These are phyloP conservation scores for Pomatostomus ruficeps DNA, from an alignment of 2,113 vertebrate species.

Conservation along the genomic window DNA sequence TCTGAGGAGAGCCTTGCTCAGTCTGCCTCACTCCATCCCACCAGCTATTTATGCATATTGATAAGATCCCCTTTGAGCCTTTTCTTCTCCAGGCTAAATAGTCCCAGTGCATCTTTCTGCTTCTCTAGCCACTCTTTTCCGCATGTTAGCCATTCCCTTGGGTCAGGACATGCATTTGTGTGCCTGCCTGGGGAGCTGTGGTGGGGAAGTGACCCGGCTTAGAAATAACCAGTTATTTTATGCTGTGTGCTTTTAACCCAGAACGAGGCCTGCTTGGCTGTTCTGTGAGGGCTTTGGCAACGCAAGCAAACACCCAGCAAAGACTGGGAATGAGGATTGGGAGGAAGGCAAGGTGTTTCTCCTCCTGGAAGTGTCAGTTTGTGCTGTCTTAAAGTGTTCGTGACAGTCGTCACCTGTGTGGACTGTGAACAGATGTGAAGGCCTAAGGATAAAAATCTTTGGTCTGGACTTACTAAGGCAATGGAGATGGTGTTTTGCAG, in stretches of 20 bases:
- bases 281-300: background rate
- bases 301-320: background rate
- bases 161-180: background rate
- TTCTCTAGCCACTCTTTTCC: background rate
- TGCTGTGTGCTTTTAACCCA: background rate
- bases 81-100: background rate
- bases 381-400: background rate
- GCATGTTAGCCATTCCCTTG: background rate
- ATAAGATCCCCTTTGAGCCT: background rate
- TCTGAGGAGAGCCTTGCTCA: background rate
- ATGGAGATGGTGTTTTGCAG: background rate
- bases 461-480: background rate
- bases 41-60: background rate
- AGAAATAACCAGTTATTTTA: background rate
- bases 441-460: background rate
- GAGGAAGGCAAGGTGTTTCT: background rate
- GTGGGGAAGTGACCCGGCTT: background rate
- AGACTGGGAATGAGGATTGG: background rate
- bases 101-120: background rate
- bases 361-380: background rate
- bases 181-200: background rate
- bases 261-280: background rate
- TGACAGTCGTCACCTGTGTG: background rate
- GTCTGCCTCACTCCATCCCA: background rate
- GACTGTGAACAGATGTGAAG: background rate